Evolutionary conservation across 2,113 vertebrate genomes (phyloP).

Genomic region (Cephalopholis sonnerati): DNA sequence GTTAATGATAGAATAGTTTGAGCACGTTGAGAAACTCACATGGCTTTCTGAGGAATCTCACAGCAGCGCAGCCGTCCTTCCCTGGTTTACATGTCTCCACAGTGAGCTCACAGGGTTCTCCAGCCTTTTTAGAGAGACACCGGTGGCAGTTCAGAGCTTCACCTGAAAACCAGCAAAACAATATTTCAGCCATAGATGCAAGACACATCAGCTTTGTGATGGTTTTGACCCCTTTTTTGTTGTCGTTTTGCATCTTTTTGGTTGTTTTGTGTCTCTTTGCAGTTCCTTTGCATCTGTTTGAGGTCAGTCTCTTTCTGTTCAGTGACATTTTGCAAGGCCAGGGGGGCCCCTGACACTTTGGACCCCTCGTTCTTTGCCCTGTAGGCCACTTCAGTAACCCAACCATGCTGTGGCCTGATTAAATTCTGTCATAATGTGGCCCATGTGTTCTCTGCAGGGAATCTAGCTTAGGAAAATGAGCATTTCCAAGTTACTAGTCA

Average conservation of each 20-base stretch:
- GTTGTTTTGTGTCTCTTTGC: no score
- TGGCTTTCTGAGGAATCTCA: constrained; percentile 71
- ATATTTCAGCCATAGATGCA: neutral
- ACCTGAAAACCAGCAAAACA: constrained; percentile 56
- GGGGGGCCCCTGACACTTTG: no score
- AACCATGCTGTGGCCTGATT: neutral
- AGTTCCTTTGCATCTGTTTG: no score
- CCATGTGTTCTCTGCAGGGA: neutral
- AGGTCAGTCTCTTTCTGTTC: no score
- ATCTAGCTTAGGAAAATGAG: neutral
- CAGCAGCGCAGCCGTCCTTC: constrained; percentile 75
- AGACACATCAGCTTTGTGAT: no score
- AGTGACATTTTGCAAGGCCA: no score
- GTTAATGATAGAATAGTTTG: neutral
- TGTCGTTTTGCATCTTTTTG: no score
- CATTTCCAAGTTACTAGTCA: neutral
- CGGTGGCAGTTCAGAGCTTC: constrained; percentile 74
- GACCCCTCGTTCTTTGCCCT: no score
- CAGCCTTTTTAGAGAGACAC: constrained; percentile 70
- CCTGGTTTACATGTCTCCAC: constrained; percentile 68
- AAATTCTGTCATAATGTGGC: neutral
- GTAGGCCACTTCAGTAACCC: no score
- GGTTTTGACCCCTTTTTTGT: no score
- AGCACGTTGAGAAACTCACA: constrained; percentile 62
- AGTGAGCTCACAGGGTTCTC: constrained; percentile 58